Evolutionary conservation across 2,113 vertebrate genomes (phyloP).

Genomic region (Motacilla tschutschensis): DNA sequence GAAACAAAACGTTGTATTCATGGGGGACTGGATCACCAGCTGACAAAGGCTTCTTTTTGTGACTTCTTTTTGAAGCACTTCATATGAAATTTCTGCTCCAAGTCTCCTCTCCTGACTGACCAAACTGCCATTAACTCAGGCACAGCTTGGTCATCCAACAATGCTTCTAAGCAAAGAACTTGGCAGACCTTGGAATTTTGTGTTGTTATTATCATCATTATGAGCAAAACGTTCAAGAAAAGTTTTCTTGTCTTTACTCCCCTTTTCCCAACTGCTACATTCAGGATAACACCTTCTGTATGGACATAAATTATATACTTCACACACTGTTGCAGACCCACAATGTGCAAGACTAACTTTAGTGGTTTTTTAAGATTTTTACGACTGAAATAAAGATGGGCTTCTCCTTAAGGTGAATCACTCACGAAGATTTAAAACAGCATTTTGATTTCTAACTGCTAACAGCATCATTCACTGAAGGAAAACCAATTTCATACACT

Average conservation of each 20-base stretch:
- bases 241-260: not conserved
- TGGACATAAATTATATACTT: not conserved
- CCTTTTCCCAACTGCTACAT: not conserved
- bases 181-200: not conserved
- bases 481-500: not conserved
- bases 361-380: not conserved
- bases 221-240: not conserved
- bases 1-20: constrained; percentile 16
- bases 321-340: not conserved
- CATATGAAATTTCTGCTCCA: not conserved
- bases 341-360: not conserved
- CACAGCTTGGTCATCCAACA: not conserved
- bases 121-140: not conserved
- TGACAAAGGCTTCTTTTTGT: constrained; percentile 28
- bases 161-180: not conserved
- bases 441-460: not conserved
- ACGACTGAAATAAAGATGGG: not conserved
- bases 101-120: not conserved
- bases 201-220: not conserved
- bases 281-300: not conserved
- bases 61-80: not conserved
- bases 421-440: not conserved
- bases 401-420: not conserved
- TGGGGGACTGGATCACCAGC: not conserved
- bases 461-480: not conserved